Base-by-base conservation (phyloP, 1,140 invertebrate genomes). In the Medauroidea extradentata region DNA sequence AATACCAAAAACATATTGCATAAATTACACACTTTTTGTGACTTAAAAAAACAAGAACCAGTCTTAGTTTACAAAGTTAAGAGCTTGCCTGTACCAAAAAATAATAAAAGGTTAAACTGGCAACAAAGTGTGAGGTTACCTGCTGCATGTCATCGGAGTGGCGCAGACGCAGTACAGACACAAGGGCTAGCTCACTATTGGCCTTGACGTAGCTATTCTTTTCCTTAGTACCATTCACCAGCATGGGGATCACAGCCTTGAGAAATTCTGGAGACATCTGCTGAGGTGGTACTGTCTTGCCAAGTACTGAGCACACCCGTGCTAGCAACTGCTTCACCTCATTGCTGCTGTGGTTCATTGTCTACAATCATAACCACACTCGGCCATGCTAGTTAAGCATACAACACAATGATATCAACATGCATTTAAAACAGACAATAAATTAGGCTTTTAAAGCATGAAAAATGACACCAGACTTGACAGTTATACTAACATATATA, bases 191-290 rank as follows among this genome's bases (percentile, higher is more conserved):
- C 82, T 98, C 96, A 58, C 94, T 92, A 75, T 93, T 92, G 1
- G 91, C 89, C 73, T 93, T 91, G 2, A 99, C 95, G 67, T 92
- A 90, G 19, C 91, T 87, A 78, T 98, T 98, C 75, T 97, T 98
- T 77, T 98, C 96, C 77, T 98, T 98, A 19, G 94, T 96, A 54
- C 95, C 95, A 78, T 97, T 98, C 1, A 98, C 94, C 57, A 98
- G 77, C 77, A 91, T 91, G 5, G 94, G 93, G 53, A 98, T 74
- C 52, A 96, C 75, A 16, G 85, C 72, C 69, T 87, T 91, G 29
- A 94, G 76, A 56, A 94, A 72, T 65, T 91, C 89, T 3, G 86
- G 77, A 16, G 87, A 78, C 76, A 85, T 81, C 67, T 81, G 79
- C 60, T 83, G 79, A 53, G 79, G 69, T 39, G 75, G 70, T 58